phyloP scores from a whole-genome alignment of 2,113 vertebrate genomes.

The Rhipidura dahli region DNA sequence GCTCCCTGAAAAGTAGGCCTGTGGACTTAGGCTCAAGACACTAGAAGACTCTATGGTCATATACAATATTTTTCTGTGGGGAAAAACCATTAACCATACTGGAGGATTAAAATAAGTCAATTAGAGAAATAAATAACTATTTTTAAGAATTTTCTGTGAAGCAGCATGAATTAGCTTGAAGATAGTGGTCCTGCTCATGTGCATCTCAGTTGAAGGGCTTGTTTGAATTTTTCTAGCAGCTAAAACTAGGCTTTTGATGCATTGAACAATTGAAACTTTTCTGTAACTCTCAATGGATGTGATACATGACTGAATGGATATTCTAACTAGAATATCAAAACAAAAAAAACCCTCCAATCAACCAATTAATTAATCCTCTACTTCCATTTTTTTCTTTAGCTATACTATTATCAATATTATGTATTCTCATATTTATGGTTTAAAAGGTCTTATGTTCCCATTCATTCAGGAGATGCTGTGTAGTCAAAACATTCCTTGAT shows the following conservation, averaged over 20 bases:
- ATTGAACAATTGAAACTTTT: background rate
- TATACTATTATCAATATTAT: background rate
- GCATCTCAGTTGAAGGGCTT: background rate
- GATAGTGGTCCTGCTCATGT: background rate
- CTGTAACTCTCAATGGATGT: background rate
- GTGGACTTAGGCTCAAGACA: background rate
- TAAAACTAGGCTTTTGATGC: background rate
- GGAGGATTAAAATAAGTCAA: background rate
- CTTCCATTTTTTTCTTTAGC: background rate
- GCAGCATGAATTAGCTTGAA: background rate
- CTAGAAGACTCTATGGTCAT: background rate
- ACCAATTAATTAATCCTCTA: background rate
- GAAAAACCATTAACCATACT: background rate
- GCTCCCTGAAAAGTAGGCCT: background rate
- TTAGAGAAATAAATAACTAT: background rate
- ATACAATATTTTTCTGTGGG: background rate
- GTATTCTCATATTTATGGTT: background rate
- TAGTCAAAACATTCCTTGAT: background rate
- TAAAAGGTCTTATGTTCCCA: background rate
- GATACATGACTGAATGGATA: background rate
- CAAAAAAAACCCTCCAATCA: background rate
- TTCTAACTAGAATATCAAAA: background rate
- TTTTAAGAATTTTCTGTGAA: background rate
- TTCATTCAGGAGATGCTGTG: background rate
- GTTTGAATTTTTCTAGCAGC: background rate